Conservation (phyloP, 1,140 invertebrate species). For the Laupala kohalensis region DNA sequence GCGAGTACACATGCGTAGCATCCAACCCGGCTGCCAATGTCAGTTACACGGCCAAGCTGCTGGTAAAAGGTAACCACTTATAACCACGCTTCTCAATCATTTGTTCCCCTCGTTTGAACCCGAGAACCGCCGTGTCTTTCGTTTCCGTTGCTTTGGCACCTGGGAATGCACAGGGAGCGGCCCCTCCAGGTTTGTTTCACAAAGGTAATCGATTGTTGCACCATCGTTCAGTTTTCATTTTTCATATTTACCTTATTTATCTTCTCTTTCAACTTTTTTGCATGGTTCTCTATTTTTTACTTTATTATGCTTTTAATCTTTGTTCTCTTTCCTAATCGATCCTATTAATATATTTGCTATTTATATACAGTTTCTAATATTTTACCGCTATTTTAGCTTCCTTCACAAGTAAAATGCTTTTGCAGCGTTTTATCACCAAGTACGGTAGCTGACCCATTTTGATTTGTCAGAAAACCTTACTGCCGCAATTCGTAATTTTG, state of each 20-base stretch:
- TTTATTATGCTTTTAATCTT: background rate
- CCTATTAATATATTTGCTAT: background rate
- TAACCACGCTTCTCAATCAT: background rate
- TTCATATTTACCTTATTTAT: conserved; percentile 16
- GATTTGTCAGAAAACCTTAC: conserved; percentile 3
- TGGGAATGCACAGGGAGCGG: conserved; percentile 42
- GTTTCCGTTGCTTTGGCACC: conserved; percentile 40
- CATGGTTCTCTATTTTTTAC: conserved; percentile 12
- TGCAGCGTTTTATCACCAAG: conserved; percentile 12
- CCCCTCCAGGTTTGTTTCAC: conserved; percentile 39
- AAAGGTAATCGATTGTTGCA: conserved; percentile 25
- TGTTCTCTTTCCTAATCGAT: conserved; percentile 5
- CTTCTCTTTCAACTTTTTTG: conserved; percentile 15
- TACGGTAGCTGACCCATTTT: conserved; percentile 11
- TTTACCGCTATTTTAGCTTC: background rate
- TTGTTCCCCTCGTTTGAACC: background rate
- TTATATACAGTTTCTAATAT: background rate
- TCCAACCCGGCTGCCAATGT: conserved; percentile 63
- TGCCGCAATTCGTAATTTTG: no score
- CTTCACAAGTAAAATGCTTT: conserved; percentile 13
- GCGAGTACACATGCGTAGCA: conserved; percentile 70
- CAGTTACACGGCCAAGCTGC: conserved; percentile 64
- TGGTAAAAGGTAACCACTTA: conserved; percentile 65
- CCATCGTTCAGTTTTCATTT: conserved; percentile 18
- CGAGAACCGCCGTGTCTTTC: conserved; percentile 26